Conservation (phyloP, 2,888 invertebrate species). For the Amaurobius ferox region DNA sequence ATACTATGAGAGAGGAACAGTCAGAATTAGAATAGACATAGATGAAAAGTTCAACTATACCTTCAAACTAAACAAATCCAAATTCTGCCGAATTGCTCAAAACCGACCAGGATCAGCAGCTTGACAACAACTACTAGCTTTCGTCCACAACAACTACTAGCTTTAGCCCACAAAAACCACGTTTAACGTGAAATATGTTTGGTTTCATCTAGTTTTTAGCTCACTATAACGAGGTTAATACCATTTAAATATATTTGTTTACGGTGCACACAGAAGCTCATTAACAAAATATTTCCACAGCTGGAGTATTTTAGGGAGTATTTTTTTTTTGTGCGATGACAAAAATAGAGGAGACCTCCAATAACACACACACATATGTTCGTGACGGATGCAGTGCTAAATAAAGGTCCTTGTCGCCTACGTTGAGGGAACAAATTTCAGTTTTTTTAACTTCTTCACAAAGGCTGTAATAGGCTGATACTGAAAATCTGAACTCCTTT, state of each 20-base stretch:
- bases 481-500: too few relatives aligned
- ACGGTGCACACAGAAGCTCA: not conserved
- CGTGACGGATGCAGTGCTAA: not conserved
- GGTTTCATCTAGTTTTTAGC: not conserved
- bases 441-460: not conserved
- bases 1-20: too few relatives aligned
- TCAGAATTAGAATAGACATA: too few relatives aligned
- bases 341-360: not conserved
- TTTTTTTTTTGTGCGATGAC: not conserved
- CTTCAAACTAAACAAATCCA: too few relatives aligned
- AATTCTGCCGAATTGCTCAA: too few relatives aligned
- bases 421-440: not conserved
- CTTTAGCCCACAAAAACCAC: too few relatives aligned
- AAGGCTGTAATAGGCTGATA: too few relatives aligned
- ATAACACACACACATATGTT: not conserved
- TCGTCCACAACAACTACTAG: too few relatives aligned
- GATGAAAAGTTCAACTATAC: too few relatives aligned
- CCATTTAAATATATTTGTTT: not conserved
- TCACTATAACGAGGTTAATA: not conserved
- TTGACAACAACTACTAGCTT: too few relatives aligned
- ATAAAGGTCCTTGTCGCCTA: not conserved
- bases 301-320: not conserved
- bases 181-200: too few relatives aligned
- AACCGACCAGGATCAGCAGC: too few relatives aligned
- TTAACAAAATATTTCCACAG: constrained; percentile 1